Evolutionary conservation across 2,888 invertebrate species (phyloP), one percentile per base, ranked within the genome.

Genomic region (Epinotia bilunana): DNA sequence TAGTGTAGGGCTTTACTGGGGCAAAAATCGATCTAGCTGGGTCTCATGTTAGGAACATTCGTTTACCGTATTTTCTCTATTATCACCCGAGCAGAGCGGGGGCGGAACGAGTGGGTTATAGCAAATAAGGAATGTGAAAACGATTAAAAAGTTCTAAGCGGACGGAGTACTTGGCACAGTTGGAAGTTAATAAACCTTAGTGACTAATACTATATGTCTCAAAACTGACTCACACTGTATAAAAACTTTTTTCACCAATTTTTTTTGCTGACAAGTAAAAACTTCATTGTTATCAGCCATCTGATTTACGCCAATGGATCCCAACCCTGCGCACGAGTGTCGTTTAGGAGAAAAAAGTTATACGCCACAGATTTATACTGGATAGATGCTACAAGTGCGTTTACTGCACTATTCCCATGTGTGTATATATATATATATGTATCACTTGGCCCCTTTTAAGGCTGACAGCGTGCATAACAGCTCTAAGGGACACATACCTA

Each of bases 241-340:
- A 61, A 49, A 69, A 43, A 3, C 13, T 33, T 68, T 73, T 73
- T 62, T 68, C 53, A 39, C 23, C 28, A 9, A 71, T 74, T 60
- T 60, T 65, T 67, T 76, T 49, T 28, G 74, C 23, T 65, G 71
- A 74, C 76, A 76, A 74, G 74, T 71, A 84, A 84, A 83, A 85
- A 83, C 78, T 77, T 76, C 79, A 82, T 88, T 88, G 84, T 85
- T 83, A 84, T 85, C 82, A 79, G 80, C 80, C 83, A 82, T 81
- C 81, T 80, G 80, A 77, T 80, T 80, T 82, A 83, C 83, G 81
- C 80, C 80, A 79, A 82, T 80, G 76, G 80, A 79, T 82, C 83
- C 80, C 80, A 78, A 78, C 80, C 65, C 80, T 78, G 75, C 72
- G 77, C 80, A 83, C 82, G 82, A 83, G 79, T 78, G 78, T 80